phyloP scores from a whole-genome alignment of 1,140 invertebrate species.

The Procambarus virginalis region DNA sequence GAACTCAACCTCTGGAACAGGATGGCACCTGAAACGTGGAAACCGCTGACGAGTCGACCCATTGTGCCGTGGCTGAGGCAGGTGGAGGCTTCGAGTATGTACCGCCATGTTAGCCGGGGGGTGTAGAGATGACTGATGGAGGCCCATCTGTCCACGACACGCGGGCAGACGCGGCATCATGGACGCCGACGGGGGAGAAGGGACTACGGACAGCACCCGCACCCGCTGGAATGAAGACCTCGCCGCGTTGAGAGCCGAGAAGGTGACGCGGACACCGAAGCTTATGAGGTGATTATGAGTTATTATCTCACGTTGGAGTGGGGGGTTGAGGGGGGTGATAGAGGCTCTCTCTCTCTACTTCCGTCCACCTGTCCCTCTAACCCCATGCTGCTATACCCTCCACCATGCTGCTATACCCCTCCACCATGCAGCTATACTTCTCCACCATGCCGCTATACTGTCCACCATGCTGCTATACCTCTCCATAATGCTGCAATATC shows the following conservation, averaged over 20 bases:
- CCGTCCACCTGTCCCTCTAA: background rate
- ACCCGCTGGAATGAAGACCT: background rate
- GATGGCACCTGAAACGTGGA: background rate
- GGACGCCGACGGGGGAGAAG: background rate
- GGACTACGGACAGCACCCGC: too few species aligned
- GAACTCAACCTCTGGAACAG: background rate
- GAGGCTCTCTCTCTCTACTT: background rate
- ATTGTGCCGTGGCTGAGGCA: background rate
- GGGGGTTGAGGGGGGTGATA: too few species aligned
- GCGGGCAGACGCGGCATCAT: background rate
- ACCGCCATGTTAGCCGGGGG: slow-evolving; percentile 1
- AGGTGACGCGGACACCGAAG: background rate
- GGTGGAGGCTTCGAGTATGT: background rate
- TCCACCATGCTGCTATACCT: too few species aligned
- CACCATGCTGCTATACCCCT: too few species aligned
- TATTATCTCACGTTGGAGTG: background rate
- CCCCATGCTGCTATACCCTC: too few species aligned
- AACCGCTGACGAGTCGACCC: slow-evolving; percentile 1
- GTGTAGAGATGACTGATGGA: slow-evolving; percentile 32
- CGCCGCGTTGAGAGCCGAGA: background rate
- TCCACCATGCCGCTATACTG: background rate
- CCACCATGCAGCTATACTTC: background rate
- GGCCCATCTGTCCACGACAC: slow-evolving; percentile 23
- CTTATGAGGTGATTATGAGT: background rate
- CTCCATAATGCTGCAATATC: too few species aligned